Evolutionary conservation across 2,797 vertebrate genomes (phyloP).

Genomic region (Agapornis canus): DNA sequence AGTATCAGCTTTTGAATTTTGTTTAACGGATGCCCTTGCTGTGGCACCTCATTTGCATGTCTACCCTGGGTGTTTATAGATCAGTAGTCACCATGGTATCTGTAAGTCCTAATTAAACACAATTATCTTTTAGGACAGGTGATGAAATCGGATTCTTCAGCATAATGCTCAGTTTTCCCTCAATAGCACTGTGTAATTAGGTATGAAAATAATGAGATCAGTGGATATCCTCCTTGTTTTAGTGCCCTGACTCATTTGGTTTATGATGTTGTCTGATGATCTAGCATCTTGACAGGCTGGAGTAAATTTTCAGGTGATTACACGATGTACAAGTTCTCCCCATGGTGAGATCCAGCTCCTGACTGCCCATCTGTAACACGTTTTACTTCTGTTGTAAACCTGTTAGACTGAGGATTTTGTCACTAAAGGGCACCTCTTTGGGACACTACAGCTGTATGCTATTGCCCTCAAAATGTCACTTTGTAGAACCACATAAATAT

Average conservation of each 20-base stretch:
- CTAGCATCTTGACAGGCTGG: neutral
- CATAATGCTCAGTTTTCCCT: conserved; percentile 1
- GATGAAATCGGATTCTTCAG: conserved; percentile 29
- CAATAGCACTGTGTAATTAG: conserved; percentile 33
- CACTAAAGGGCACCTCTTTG: neutral
- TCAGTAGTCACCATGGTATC: neutral
- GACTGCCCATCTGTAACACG: neutral
- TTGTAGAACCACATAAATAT: neutral
- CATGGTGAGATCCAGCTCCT: neutral
- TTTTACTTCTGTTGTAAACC: neutral
- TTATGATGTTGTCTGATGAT: conserved; percentile 15
- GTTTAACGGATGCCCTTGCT: neutral
- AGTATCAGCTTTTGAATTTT: neutral
- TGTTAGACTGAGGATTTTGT: neutral
- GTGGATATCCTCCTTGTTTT: conserved; percentile 3
- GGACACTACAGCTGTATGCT: neutral
- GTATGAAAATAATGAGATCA: conserved; percentile 39
- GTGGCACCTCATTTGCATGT: neutral
- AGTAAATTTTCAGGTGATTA: neutral
- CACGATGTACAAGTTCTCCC: neutral
- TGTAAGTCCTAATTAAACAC: conserved; percentile 30
- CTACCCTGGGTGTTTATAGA: conserved; percentile 4
- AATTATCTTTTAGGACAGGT: neutral
- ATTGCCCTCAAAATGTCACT: neutral
- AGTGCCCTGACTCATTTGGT: conserved; percentile 46